Base-by-base conservation (phyloP, 30 jellyfish, hydroid and myxozoan species). In the Cassiopea andromeda region DNA sequence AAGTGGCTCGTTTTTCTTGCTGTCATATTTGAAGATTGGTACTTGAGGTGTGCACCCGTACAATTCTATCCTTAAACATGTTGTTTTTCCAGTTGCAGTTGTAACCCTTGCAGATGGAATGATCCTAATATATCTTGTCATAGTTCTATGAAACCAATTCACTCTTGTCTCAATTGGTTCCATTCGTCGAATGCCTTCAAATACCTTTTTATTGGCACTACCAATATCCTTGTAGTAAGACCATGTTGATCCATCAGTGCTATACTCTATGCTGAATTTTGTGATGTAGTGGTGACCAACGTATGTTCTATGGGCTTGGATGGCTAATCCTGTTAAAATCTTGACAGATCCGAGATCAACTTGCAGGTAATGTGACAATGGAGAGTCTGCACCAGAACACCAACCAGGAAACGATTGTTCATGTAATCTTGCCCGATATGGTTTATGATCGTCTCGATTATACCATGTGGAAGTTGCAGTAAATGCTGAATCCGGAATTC, bases 81-180 rank as follows among this genome's bases (percentile, higher is more conserved):
- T 46, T 9, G 82, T 57, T 0, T 4, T 0, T 7, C 0, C 19
- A 50, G 17, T 49, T 54, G 7, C 43, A 2, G 73, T 6, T 4
- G 71, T 47, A 4, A 14, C 58, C 48, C 80, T 70, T n/a, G 69
- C 75, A 46, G 59, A 4, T 12, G 91, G 83, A 9, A 82, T 58
- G 1, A 82, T 48, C 17, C 83, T 45, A n/a, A 82, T 2, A 60
- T 7, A 69, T 38, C 91, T 50, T 44, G 44, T n/a, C 54, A 14
- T 57, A 46, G 91, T 68, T 54, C 91, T 82, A 7, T 8, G 44
- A 19, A 82, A 82, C 91, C 91, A 82, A 75, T 82, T 82, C 2
- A 69, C 75, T 38, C 81, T 60, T 16, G 38, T 70, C 48, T 45
- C 58, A 48, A 49, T 48, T 17, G 15, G 48, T n/a, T 46, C 44